These are phyloP conservation scores for Neosalanx taihuensis DNA, from an alignment of 2,797 vertebrate genomes.

Conservation along the genomic window DNA sequence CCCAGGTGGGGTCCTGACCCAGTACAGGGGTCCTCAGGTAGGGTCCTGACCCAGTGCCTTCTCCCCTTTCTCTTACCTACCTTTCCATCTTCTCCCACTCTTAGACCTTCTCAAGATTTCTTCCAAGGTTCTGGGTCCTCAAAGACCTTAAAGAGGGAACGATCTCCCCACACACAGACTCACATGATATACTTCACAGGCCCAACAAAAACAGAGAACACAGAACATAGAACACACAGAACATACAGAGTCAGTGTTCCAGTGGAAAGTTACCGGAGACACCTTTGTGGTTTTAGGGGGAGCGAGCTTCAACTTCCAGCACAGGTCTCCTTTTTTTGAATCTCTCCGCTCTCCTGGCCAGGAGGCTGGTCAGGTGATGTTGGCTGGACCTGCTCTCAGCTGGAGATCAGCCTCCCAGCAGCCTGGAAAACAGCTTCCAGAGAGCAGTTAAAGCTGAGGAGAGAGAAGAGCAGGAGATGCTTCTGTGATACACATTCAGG, in stretches of 20 bases:
- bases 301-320: conserved; percentile 43
- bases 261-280: conserved; percentile 48
- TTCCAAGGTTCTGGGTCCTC: neutral
- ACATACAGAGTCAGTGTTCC: conserved; percentile 50
- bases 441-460: neutral
- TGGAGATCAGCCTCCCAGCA: conserved; percentile 26
- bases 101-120: neutral
- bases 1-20: no score
- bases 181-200: conserved; percentile 53
- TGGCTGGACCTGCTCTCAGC: conserved; percentile 5
- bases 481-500: neutral
- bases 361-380: conserved; percentile 33
- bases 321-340: conserved; percentile 27
- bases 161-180: conserved; percentile 22
- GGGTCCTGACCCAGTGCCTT: no score
- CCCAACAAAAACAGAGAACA: no score
- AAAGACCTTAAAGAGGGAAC: conserved; percentile 15
- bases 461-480: neutral
- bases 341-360: conserved; percentile 16
- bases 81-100: neutral
- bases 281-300: conserved; percentile 40
- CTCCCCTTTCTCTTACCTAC: conserved; percentile 38
- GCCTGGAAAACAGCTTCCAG: neutral
- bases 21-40: no score
- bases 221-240: no score